Base-by-base conservation (phyloP, 2,797 vertebrate genomes). In the Pelobates cultripes region DNA sequence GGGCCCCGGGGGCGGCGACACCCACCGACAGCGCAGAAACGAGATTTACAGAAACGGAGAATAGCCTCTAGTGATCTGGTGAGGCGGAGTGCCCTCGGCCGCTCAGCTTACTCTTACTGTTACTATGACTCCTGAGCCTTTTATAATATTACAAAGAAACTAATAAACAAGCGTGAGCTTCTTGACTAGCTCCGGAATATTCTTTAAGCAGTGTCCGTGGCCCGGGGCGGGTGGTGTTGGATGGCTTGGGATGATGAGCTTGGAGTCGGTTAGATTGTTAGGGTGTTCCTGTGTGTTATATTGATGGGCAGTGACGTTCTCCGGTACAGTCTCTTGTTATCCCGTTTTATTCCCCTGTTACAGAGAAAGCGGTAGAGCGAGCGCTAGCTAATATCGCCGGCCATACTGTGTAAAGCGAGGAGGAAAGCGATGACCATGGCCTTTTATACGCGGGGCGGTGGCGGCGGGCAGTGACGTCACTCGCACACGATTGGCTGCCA, bases 371-470 rank as follows among this genome's bases (percentile, higher is more conserved):
- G 92, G 92, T 94, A 80, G 89, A 95, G 97, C 96, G 95, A 97
- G 93, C 95, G 97, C 97, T 99, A 99, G 97, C 98, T 99, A 98
- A 99, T 99, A 89, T 99, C 97, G 96, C 97, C 97, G 97, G 98
- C 98, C 97, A 99, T 99, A 99, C 98, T 99, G 98, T 98, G 97
- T 93, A 96, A 40, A 98, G 96, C 97, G 87, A 86, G 86, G 66
- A 4, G 0, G 0, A 2, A 40, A 63, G 67, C 81, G 70, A 83
- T 86, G 91, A 43, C 88, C 85, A 85, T 15, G 9, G 0, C 3
- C 0, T 91, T 97, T 94, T 96, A 97, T 98, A 87, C 0, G 0
- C 0, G 66, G 47, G 47, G 13, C 9, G 63, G 61, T 28, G 28
- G 4, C 8, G 77, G 85, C 83, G 86, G 88, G 91, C 12, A 73